These are phyloP conservation scores for Wasmannia auropunctata DNA, from an alignment of 1,140 invertebrate genomes.

Conservation along the genomic window DNA sequence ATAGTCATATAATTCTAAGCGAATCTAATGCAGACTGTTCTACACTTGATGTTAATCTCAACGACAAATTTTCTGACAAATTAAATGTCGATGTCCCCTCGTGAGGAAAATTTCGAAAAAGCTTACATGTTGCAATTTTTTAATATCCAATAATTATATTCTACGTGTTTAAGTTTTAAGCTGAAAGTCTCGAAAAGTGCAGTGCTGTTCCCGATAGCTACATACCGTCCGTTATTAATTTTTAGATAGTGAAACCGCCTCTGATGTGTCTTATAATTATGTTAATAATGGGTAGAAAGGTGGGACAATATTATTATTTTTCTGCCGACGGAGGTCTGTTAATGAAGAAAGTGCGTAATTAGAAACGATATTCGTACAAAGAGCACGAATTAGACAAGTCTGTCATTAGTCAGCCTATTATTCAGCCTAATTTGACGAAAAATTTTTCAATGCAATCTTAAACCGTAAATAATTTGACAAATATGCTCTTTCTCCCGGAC, in stretches of 20 bases:
- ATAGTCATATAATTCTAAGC: background rate
- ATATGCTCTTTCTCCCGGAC: background rate
- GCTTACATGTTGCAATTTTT: background rate
- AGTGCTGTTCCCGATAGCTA: background rate
- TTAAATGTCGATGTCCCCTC: background rate
- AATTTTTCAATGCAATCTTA: background rate
- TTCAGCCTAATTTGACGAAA: constrained; percentile 8
- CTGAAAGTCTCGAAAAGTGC: background rate
- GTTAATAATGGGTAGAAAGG: constrained; percentile 39
- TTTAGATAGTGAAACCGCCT: constrained; percentile 14
- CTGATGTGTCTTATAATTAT: constrained; percentile 13
- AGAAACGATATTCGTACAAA: constrained; percentile 11
- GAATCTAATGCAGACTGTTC: background rate
- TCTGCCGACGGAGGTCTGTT: background rate
- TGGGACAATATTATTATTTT: constrained; percentile 37
- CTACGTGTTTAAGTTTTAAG: background rate
- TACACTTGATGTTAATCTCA: background rate
- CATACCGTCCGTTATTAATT: background rate
- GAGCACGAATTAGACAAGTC: background rate
- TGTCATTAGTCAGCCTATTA: constrained; percentile 4
- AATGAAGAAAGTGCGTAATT: constrained; percentile 38
- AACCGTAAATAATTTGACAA: background rate
- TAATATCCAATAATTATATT: background rate
- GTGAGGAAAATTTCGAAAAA: background rate
- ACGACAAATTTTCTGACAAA: background rate